These are phyloP conservation scores for Furcifer pardalis DNA, from an alignment of 2,797 vertebrate species.

Conservation along the genomic window DNA sequence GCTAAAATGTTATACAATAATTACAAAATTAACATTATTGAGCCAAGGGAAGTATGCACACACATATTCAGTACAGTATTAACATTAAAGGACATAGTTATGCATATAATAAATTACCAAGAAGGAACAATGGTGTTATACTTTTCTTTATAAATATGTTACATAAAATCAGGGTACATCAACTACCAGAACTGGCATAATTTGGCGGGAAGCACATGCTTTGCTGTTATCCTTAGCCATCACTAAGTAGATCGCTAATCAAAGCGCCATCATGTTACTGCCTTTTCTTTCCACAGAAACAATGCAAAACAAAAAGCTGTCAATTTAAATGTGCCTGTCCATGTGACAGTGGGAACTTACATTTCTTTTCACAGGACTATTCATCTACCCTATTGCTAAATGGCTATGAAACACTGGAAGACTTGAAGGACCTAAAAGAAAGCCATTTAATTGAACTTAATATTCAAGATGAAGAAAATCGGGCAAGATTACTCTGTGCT, in stretches of 20 bases:
- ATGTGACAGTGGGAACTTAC: constrained; percentile 27
- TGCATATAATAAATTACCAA: background rate
- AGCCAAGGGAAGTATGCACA: background rate
- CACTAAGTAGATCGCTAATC: background rate
- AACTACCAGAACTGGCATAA: too few species aligned
- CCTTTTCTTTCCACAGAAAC: background rate
- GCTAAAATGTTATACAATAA: too few species aligned
- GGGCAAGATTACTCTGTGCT: constrained; percentile 83
- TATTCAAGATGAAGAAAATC: constrained; percentile 86
- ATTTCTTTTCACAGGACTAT: constrained; percentile 80
- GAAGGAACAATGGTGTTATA: background rate
- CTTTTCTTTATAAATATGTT: background rate
- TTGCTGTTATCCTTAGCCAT: too few species aligned
- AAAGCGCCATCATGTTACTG: background rate
- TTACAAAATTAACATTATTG: background rate
- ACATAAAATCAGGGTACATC: background rate
- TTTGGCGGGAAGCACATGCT: too few species aligned
- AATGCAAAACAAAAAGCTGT: background rate
- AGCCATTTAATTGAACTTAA: constrained; percentile 87
- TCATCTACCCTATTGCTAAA: constrained; percentile 83
- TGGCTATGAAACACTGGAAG: constrained; percentile 88
- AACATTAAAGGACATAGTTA: background rate
- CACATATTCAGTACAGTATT: background rate
- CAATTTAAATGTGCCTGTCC: background rate
- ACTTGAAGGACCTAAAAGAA: constrained; percentile 87